Conservation (phyloP, 2,113 vertebrate species). For the Tympanuchus pallidicinctus region DNA sequence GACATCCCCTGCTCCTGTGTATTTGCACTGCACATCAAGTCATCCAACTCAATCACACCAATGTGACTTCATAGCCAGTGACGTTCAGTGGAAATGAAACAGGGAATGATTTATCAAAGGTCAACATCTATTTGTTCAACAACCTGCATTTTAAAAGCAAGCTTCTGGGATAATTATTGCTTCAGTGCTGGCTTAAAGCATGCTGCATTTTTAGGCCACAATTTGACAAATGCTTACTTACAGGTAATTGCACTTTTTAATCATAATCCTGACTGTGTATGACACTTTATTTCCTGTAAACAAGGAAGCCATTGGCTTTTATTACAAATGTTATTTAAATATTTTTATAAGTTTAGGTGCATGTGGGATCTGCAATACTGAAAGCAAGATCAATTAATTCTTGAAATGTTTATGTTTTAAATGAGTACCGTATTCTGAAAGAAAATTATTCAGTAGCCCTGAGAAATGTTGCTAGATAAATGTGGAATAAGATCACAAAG, state of each 20-base stretch:
- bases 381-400: conserved; percentile 47
- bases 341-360: conserved; percentile 26
- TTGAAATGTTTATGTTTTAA: conserved; percentile 58
- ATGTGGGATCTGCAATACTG: not conserved
- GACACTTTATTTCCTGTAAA: conserved; percentile 37
- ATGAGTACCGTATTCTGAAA: conserved; percentile 9
- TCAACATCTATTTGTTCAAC: conserved; percentile 13
- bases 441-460: conserved; percentile 29
- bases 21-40: not conserved
- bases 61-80: not conserved
- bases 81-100: conserved; percentile 32
- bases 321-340: conserved; percentile 23
- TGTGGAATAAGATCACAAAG: not conserved
- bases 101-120: conserved; percentile 8
- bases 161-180: not conserved
- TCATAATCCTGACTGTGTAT: not conserved
- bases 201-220: not conserved
- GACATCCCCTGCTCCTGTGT: not conserved
- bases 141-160: conserved; percentile 2
- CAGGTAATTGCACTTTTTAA: conserved; percentile 30
- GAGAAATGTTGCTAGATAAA: conserved; percentile 19
- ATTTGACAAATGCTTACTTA: conserved; percentile 48
- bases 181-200: not conserved
- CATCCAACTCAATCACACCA: not conserved
- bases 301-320: conserved; percentile 1